Conservation (phyloP, 2,113 vertebrate species). For the Ellobius talpinus region DNA sequence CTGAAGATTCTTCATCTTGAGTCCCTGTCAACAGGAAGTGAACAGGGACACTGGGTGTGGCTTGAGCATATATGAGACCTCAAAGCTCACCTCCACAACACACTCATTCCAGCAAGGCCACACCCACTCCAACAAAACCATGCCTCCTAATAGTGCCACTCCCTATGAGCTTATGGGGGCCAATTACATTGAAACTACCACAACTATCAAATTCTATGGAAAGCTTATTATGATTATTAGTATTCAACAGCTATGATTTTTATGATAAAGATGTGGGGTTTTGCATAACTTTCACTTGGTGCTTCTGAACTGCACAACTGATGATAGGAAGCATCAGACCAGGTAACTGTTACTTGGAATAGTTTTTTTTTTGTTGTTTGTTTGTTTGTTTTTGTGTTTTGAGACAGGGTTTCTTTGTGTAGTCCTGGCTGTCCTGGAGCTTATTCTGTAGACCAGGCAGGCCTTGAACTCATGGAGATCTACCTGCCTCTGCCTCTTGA, state of each 20-base stretch:
- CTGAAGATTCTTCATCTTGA: neutral
- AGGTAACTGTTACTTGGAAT: neutral
- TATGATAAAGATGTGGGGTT: neutral
- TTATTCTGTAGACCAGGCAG: neutral
- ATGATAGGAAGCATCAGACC: neutral
- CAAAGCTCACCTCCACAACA: neutral
- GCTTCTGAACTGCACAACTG: neutral
- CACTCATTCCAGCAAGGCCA: neutral
- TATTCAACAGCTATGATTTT: neutral
- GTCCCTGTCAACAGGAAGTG: neutral
- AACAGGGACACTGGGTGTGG: neutral
- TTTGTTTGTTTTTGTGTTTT: neutral
- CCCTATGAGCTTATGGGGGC: neutral
- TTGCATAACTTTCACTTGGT: neutral
- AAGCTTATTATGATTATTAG: slow-evolving; percentile 11
- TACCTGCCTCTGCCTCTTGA: neutral
- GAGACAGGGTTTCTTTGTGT: neutral
- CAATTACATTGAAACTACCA: neutral
- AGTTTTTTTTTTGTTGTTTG: too few species aligned
- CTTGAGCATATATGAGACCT: neutral
- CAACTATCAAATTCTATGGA: neutral
- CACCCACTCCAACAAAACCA: neutral
- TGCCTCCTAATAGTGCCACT: neutral
- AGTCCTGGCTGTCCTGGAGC: neutral
- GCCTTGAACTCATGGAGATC: neutral